Conservation (phyloP, 2,797 vertebrate species). For the Enteromius argenteus region DNA sequence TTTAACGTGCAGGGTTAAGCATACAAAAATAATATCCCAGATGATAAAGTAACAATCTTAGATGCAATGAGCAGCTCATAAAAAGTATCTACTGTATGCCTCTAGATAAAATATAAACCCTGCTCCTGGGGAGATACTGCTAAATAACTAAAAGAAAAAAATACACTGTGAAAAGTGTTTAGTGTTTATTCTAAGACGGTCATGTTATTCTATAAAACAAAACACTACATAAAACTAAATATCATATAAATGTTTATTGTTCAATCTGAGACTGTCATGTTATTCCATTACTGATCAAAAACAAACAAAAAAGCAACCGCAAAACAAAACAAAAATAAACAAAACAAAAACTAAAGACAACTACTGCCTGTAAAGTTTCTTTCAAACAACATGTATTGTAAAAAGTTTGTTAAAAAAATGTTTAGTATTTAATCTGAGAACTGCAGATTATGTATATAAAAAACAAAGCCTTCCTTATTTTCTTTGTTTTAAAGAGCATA, state of each 20-base stretch:
- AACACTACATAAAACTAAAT: neutral
- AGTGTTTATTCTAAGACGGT: too few species aligned
- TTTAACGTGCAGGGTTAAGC: neutral
- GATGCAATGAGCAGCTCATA: neutral
- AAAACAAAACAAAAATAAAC: too few species aligned
- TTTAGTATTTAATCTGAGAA: neutral
- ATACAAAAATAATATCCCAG: neutral
- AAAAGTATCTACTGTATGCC: neutral
- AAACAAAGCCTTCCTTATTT: neutral
- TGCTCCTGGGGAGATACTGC: neutral
- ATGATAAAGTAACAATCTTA: constrained; percentile 8
- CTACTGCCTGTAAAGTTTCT: neutral
- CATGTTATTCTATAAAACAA: too few species aligned
- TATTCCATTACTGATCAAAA: too few species aligned
- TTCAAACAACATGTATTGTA: neutral
- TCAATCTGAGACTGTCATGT: too few species aligned
- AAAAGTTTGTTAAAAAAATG: neutral
- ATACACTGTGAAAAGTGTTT: too few species aligned
- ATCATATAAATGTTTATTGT: too few species aligned
- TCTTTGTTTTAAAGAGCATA: neutral
- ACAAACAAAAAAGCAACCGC: too few species aligned
- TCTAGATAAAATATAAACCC: neutral
- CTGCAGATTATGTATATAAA: neutral
- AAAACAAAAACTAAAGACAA: too few species aligned
- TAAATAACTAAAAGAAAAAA: neutral